A percentile compares a stretch with the other conserved stretches of the same genome.
phyloP scores from a whole-genome alignment of 30 jellyfish, hydroid and myxozoan genomes.

The Turritopsis rubra region DNA sequence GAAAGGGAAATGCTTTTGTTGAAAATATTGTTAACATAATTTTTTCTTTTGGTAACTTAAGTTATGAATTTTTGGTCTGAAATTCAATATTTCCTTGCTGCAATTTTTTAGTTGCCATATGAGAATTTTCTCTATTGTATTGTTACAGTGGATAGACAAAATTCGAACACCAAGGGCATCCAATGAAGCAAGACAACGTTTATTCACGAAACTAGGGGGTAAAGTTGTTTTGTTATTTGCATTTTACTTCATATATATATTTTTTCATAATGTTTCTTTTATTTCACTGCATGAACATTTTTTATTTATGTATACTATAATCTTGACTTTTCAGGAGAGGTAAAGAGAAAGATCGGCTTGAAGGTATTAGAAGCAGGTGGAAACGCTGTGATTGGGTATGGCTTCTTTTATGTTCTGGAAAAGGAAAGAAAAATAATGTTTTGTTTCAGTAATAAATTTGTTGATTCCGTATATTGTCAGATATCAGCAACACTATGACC shows the following conservation, averaged over 20 bases:
- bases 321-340: slow-evolving; percentile 69
- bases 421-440: too few species aligned
- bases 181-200: slow-evolving; percentile 77
- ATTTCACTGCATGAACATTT: too few species aligned
- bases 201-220: slow-evolving; percentile 84
- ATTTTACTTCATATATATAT: neutral
- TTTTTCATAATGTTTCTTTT: neutral
- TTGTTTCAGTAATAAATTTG: neutral
- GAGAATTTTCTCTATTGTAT: neutral
- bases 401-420: neutral
- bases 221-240: neutral
- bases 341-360: slow-evolving; percentile 67
- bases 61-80: too few species aligned
- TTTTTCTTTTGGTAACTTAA: too few species aligned
- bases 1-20: too few species aligned
- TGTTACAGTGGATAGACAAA: slow-evolving; percentile 85
- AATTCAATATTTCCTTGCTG: neutral
- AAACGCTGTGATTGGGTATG: slow-evolving; percentile 94
- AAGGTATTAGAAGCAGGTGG: slow-evolving; percentile 91
- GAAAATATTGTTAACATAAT: too few species aligned
- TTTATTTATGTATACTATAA: too few species aligned
- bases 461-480: slow-evolving; percentile 22
- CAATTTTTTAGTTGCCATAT: too few species aligned
- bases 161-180: slow-evolving; percentile 94
- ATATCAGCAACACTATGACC: slow-evolving; percentile 63